Evolutionary conservation across 2,888 invertebrate genomes (phyloP).

Genomic region (Peribatodes rhomboidaria): DNA sequence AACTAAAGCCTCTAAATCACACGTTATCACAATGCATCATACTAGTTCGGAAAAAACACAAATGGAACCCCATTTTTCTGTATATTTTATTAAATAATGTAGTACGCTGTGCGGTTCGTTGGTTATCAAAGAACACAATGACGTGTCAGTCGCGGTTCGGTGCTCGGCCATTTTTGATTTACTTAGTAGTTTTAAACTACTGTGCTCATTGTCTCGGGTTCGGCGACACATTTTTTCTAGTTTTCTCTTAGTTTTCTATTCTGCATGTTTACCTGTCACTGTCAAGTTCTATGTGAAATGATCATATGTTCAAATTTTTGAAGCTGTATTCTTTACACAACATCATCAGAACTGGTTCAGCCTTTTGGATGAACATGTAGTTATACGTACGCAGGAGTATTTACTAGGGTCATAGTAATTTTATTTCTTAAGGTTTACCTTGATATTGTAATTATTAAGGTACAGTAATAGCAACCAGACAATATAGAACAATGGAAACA

Average conservation of each 20-base stretch:
- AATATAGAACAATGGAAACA: constrained; percentile 65
- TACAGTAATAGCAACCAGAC: constrained; percentile 3
- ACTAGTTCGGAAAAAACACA: neutral
- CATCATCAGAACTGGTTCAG: no score
- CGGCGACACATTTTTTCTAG: constrained; percentile 19
- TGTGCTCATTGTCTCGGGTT: constrained; percentile 50
- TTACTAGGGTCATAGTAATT: neutral
- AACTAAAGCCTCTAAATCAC: neutral
- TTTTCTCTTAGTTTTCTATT: no score
- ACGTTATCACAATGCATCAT: neutral
- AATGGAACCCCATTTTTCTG: constrained; percentile 25
- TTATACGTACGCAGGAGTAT: no score
- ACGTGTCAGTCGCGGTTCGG: constrained; percentile 74
- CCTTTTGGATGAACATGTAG: no score
- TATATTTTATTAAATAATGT: constrained; percentile 41
- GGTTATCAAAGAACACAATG: constrained; percentile 63
- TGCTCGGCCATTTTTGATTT: constrained; percentile 65
- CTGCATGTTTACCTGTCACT: neutral
- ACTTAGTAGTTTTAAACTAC: constrained; percentile 53
- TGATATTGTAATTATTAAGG: constrained; percentile 4
- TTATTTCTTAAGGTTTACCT: neutral
- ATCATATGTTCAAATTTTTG: no score
- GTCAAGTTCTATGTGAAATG: no score
- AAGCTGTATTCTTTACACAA: no score
- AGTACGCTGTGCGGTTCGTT: constrained; percentile 59